A percentile compares a stretch with the other conserved stretches of the same genome.
Evolutionary conservation across 2,113 vertebrate species (phyloP).

Genomic region (Myotis yumanensis): DNA sequence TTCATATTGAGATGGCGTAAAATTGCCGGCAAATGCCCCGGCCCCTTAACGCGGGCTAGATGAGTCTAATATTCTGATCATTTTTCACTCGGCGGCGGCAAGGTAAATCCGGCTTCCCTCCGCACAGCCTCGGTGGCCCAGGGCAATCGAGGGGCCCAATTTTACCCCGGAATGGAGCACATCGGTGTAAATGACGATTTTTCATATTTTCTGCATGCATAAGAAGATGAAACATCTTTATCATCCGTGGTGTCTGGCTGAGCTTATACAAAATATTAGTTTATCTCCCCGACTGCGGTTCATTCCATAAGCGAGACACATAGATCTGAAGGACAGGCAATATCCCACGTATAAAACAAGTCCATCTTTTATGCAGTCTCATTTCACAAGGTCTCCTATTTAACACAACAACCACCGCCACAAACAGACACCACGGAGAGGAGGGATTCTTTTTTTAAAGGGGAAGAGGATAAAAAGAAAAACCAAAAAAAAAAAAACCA

Average conservation of each 20-base stretch:
- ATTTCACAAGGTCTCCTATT: slow-evolving; percentile 85
- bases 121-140: slow-evolving; percentile 90
- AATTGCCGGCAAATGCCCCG: slow-evolving; percentile 93
- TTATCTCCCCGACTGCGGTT: slow-evolving; percentile 96
- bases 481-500: too few relatives aligned
- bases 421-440: slow-evolving; percentile 47
- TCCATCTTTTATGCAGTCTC: slow-evolving; percentile 94
- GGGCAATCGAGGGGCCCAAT: slow-evolving; percentile 94
- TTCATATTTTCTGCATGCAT: slow-evolving; percentile 99
- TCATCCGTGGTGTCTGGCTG: slow-evolving; percentile 99
- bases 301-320: slow-evolving; percentile 97
- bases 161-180: slow-evolving; percentile 95
- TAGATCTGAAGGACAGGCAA: slow-evolving; percentile 96
- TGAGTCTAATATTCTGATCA: slow-evolving; percentile 99
- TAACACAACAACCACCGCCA: slow-evolving; percentile 58
- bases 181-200: slow-evolving; percentile 98
- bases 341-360: slow-evolving; percentile 94
- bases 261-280: slow-evolving; percentile 99
- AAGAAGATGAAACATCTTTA: slow-evolving; percentile 99
- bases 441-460: background rate
- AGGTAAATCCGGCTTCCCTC: slow-evolving; percentile 89
- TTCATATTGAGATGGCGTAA: slow-evolving; percentile 94
- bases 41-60: slow-evolving; percentile 90
- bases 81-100: slow-evolving; percentile 95
- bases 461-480: background rate